Conservation (phyloP, 2,113 vertebrate genomes). For the Probosciger aterrimus region DNA sequence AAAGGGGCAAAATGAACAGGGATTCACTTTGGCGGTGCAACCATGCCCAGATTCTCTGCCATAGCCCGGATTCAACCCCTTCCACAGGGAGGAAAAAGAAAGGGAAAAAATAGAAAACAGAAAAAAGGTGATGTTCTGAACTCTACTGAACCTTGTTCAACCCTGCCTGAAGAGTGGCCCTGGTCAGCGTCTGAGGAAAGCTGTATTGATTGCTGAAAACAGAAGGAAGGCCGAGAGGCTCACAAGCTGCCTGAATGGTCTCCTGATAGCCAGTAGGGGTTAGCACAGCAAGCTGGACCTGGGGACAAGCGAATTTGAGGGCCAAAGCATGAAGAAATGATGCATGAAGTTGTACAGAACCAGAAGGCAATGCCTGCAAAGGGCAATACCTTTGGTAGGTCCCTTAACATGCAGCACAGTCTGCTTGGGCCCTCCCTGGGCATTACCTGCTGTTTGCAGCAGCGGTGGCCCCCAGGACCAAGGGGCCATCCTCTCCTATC, state of each 20-base stretch:
- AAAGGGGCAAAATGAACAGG: neutral
- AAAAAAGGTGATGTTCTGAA: neutral
- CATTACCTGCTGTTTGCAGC: neutral
- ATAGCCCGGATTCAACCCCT: neutral
- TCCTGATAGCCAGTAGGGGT: neutral
- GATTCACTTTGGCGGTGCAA: neutral
- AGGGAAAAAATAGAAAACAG: too few species aligned
- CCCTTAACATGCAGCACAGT: rapidly evolving
- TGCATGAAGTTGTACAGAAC: rapidly evolving
- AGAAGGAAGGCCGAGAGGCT: neutral
- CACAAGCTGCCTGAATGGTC: neutral
- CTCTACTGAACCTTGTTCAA: neutral
- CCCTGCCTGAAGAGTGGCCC: neutral
- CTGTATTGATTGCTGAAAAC: neutral
- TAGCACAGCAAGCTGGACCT: neutral
- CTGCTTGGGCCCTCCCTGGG: neutral
- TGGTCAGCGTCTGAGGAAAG: neutral
- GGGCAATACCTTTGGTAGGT: neutral
- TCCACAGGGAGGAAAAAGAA: neutral
- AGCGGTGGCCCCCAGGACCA: rapidly evolving
- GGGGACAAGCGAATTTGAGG: neutral
- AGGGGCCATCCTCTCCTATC: neutral
- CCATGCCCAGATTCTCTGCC: neutral
- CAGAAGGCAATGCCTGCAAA: neutral
- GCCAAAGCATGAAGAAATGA: neutral